phyloP scores from a whole-genome alignment of 2,888 invertebrate species.

The Pherbina coryleti region DNA sequence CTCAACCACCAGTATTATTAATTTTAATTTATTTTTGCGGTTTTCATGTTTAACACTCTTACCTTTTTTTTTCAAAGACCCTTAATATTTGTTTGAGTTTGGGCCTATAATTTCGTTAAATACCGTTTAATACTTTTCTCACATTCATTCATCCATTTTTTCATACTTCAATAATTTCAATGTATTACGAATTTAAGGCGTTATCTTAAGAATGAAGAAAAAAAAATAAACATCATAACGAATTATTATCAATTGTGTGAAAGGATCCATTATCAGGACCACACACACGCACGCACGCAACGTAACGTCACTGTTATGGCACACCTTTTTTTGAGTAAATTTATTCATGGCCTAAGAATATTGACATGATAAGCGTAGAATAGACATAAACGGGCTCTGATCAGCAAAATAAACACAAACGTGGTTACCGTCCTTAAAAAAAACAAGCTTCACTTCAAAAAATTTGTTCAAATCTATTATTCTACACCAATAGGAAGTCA shows the following conservation, averaged over 20 bases:
- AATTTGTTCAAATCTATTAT: no score
- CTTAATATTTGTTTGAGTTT: not conserved
- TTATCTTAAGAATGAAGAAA: not conserved
- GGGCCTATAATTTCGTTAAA: not conserved
- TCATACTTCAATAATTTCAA: not conserved
- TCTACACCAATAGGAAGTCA: no score
- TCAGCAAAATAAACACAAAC: no score
- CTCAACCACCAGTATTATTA: not conserved
- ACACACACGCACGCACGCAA: no score
- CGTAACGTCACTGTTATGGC: no score
- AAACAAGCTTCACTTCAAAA: no score
- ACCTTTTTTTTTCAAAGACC: not conserved
- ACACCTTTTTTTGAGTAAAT: no score
- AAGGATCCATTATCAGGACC: not conserved
- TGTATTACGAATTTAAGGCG: not conserved
- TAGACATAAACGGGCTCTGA: no score
- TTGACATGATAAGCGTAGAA: no score
- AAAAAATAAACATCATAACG: not conserved
- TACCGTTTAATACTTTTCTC: slow-evolving; percentile 23
- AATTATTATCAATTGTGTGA: not conserved
- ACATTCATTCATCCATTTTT: not conserved
- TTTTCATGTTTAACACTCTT: not conserved
- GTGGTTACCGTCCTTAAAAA: no score
- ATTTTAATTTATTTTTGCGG: not conserved
- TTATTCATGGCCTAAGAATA: no score